phyloP scores from a whole-genome alignment of 2,113 vertebrate genomes.

The Pionites leucogaster region DNA sequence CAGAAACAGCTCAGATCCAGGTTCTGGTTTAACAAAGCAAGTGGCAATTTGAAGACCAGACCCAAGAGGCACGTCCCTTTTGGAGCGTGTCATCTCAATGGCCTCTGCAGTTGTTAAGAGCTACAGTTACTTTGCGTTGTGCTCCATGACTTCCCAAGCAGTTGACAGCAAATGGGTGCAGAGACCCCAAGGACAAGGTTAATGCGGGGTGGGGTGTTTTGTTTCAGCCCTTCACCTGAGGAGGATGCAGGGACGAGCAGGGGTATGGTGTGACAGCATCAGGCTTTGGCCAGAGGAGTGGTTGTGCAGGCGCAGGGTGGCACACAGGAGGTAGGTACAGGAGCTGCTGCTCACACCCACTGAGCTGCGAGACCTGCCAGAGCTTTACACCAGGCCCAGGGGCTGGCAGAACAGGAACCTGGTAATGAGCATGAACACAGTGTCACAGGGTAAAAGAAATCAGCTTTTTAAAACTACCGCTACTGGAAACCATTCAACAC shows the following conservation, averaged over 20 bases:
- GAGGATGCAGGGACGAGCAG: neutral
- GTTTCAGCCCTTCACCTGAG: neutral
- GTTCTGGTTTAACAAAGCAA: neutral
- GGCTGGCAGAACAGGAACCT: neutral
- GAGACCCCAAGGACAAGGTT: neutral
- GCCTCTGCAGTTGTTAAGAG: neutral
- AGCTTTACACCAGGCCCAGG: neutral
- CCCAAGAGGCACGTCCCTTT: too few relatives aligned
- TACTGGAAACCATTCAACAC: neutral
- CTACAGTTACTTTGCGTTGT: neutral
- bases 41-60: accelerated
- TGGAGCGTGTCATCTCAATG: accelerated
- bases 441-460: neutral
- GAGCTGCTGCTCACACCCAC: neutral
- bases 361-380: neutral
- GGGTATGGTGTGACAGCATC: neutral
- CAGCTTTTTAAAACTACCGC: neutral
- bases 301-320: accelerated
- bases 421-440: neutral
- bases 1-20: neutral
- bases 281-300: neutral
- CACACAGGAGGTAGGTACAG: neutral
- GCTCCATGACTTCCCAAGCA: too few relatives aligned
- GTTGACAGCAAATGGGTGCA: neutral
- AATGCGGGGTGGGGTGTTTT: neutral